Percentiles rank a stretch among this genome's conserved stretches.
Evolutionary conservation across 1,140 invertebrate species (phyloP).

Genomic region (Brachionus paranguensis): DNA sequence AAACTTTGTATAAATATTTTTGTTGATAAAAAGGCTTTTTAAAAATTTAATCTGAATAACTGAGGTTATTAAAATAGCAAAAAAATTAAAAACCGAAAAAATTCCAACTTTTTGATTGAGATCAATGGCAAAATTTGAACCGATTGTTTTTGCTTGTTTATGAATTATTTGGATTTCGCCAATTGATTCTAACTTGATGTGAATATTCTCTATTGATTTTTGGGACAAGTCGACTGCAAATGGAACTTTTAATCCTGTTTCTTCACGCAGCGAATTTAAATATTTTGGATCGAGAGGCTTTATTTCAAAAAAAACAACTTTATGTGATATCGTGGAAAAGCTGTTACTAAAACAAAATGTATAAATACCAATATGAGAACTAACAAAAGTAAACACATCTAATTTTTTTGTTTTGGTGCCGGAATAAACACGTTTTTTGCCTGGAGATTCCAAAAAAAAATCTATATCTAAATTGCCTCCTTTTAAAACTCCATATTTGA

Average conservation of each 20-base stretch:
- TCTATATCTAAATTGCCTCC: conserved; percentile 26
- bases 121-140: not conserved
- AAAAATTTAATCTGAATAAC: not conserved
- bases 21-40: not conserved
- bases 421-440: not conserved
- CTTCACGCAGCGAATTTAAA: not conserved
- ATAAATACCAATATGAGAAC: not conserved
- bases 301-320: conserved; percentile 14
- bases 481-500: conserved; percentile 23
- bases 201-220: not conserved
- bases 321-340: conserved; percentile 20
- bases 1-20: not conserved
- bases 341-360: conserved; percentile 31
- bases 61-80: not conserved
- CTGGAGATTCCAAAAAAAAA: conserved; percentile 14
- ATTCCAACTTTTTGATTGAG: not conserved
- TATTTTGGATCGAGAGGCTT: not conserved
- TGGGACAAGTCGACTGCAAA: not conserved
- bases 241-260: not conserved
- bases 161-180: not conserved
- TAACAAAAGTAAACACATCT: conserved; percentile 6
- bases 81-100: not conserved
- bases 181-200: not conserved
- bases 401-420: not conserved
- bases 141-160: not conserved